Evolutionary conservation across 2,797 vertebrate species (phyloP).

Genomic region (Macrochelys suwanniensis): DNA sequence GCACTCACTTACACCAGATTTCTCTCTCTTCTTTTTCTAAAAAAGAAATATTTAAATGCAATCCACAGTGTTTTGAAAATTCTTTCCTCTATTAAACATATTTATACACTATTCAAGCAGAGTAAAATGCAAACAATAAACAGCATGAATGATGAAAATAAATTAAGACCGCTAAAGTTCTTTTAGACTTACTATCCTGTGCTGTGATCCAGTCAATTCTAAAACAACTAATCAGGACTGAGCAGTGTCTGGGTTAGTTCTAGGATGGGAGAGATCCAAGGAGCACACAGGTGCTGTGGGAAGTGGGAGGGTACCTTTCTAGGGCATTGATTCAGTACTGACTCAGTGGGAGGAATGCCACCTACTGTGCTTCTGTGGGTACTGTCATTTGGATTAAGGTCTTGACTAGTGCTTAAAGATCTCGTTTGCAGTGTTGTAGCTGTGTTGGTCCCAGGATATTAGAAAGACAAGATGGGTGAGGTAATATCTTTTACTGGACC

Average conservation of each 20-base stretch:
- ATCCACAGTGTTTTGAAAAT: background rate
- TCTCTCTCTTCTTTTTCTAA: background rate
- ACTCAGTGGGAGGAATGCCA: background rate
- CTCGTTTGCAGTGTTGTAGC: no score
- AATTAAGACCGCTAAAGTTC: no score
- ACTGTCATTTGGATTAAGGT: background rate
- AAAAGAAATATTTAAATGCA: no score
- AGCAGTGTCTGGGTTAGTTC: background rate
- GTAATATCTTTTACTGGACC: no score
- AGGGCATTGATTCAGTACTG: background rate
- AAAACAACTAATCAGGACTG: background rate
- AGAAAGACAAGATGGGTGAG: no score
- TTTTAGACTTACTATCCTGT: background rate
- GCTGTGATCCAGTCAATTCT: background rate
- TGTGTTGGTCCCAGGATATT: no score
- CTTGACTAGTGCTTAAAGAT: background rate
- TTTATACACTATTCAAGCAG: fast-evolving
- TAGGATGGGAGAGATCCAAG: background rate
- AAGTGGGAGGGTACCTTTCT: no score
- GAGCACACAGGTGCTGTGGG: background rate
- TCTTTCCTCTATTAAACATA: background rate
- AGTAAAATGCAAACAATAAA: no score
- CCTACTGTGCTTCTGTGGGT: background rate
- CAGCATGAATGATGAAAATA: no score
- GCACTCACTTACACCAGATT: background rate